Evolutionary conservation across 2,797 vertebrate species (phyloP).

Genomic region (Sebastes steindachneri): DNA sequence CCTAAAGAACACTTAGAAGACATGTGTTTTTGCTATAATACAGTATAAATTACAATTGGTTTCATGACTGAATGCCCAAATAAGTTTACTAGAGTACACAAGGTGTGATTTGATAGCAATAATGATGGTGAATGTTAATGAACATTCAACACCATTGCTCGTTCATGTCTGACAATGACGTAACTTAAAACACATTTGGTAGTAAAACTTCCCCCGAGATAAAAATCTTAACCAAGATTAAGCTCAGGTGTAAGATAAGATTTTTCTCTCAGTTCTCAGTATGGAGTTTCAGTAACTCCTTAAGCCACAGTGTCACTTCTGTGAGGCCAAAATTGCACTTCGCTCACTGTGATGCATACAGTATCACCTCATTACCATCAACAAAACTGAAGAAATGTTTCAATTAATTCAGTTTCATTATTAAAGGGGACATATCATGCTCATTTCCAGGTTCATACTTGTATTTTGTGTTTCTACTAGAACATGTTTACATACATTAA

Average conservation of each 20-base stretch:
- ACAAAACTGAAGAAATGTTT: neutral
- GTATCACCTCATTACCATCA: neutral
- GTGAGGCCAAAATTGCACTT: conserved; percentile 25
- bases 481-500: no score
- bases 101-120: neutral
- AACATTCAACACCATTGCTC: neutral
- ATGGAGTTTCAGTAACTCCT: conserved; percentile 54
- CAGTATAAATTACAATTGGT: neutral
- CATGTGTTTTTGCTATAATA: neutral
- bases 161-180: neutral
- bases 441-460: neutral
- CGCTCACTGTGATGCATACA: conserved; percentile 28
- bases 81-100: neutral
- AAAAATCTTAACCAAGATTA: conserved; percentile 34
- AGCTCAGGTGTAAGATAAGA: conserved; percentile 11
- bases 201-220: conserved; percentile 34
- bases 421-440: neutral
- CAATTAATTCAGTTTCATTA: neutral
- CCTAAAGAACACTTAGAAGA: conserved; percentile 1
- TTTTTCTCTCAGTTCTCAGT: conserved; percentile 50
- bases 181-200: neutral
- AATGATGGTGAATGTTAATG: neutral
- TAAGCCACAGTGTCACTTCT: conserved; percentile 23
- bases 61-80: neutral
- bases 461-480: neutral